phyloP scores from a whole-genome alignment of 2,888 invertebrate species.

The Zhuqinia jingwanae region DNA sequence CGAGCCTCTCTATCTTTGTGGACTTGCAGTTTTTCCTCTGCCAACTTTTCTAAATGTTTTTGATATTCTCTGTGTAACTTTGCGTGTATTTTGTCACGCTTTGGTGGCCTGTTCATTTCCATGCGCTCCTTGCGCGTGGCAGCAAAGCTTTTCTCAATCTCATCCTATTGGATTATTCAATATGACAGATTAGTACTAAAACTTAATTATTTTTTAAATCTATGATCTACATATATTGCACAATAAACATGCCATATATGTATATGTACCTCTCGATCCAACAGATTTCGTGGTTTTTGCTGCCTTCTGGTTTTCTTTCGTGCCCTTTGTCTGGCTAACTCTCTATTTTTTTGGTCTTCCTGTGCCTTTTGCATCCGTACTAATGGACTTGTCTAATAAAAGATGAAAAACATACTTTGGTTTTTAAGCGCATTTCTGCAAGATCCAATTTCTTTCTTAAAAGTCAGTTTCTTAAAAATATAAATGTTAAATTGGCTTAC shows the following conservation, averaged over 20 bases:
- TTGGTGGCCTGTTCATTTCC: too few relatives aligned
- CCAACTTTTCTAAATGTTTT: slow-evolving; percentile 1
- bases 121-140: background rate
- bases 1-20: slow-evolving; percentile 79
- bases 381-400: slow-evolving; percentile 41
- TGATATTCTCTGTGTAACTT: background rate
- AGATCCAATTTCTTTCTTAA: too few relatives aligned
- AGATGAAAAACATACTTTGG: background rate
- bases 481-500: too few relatives aligned
- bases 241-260: too few relatives aligned
- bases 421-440: background rate
- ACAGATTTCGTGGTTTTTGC: background rate
- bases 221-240: too few relatives aligned
- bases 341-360: slow-evolving; percentile 38
- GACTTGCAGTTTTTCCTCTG: slow-evolving; percentile 78
- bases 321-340: slow-evolving; percentile 13
- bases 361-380: slow-evolving; percentile 26
- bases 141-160: slow-evolving; percentile 53
- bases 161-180: too few relatives aligned
- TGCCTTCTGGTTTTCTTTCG: slow-evolving; percentile 54
- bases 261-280: slow-evolving; percentile 36
- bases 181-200: too few relatives aligned
- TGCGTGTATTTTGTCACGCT: background rate
- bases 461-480: too few relatives aligned
- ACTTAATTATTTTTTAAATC: too few relatives aligned